These are phyloP conservation scores for Furnarius figulus DNA, from an alignment of 2,113 vertebrate species.

Conservation along the genomic window DNA sequence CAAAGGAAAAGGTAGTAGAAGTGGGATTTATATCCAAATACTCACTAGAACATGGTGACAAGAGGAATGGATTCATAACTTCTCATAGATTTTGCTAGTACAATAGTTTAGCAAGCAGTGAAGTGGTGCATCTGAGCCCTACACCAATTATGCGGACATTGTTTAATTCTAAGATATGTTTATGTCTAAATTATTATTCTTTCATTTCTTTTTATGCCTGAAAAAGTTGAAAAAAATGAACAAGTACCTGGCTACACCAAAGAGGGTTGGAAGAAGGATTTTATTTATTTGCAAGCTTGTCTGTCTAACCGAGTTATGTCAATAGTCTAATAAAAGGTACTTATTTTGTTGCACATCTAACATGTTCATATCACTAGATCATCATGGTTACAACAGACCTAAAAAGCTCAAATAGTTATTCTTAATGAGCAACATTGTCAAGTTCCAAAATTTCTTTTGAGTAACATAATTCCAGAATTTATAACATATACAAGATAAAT, in stretches of 20 bases:
- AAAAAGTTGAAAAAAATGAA: not conserved
- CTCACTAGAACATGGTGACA: not conserved
- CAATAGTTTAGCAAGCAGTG: not conserved
- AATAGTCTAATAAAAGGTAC: not conserved
- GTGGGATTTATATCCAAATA: not conserved
- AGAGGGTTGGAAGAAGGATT: not conserved
- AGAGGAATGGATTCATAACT: not conserved
- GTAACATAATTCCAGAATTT: not conserved
- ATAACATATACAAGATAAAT: not conserved
- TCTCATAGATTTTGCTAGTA: not conserved
- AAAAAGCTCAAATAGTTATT: not conserved
- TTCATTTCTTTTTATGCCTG: not conserved
- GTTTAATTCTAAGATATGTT: not conserved
- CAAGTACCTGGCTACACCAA: not conserved
- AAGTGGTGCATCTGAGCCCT: not conserved
- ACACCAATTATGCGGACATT: not conserved
- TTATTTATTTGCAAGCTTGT: not conserved
- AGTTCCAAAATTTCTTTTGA: not conserved
- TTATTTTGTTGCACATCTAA: not conserved
- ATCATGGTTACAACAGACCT: not conserved
- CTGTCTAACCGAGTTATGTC: not conserved
- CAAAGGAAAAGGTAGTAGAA: not conserved
- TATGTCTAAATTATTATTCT: not conserved
- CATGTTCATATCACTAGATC: not conserved
- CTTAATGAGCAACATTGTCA: not conserved